A percentile compares a stretch with the other conserved stretches of the same genome.
Conservation (phyloP, 2,888 invertebrate genomes). For the Rotaria sp. region DNA sequence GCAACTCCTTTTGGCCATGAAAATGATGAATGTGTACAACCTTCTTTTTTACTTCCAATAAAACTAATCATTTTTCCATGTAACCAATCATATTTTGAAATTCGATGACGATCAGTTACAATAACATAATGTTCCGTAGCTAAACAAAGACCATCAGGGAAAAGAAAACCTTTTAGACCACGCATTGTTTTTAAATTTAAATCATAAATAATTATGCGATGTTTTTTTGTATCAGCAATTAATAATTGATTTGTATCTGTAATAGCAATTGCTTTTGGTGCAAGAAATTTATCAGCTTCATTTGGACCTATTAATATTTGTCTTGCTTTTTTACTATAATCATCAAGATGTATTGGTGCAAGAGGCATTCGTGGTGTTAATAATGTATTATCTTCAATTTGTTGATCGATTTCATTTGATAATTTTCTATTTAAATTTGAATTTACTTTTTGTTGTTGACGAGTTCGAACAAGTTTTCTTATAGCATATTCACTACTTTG, state of each 20-base stretch:
- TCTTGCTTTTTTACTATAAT: not conserved
- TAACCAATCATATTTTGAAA: conserved; percentile 1
- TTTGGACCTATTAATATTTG: not conserved
- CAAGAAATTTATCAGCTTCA: conserved; percentile 1
- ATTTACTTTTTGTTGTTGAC: not conserved
- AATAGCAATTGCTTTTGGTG: not conserved
- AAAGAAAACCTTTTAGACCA: not conserved
- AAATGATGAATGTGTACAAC: not conserved
- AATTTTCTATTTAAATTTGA: not conserved
- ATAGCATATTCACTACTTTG: not conserved
- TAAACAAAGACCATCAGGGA: not conserved
- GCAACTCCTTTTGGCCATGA: conserved; percentile 3
- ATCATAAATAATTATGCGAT: not conserved
- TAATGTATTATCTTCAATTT: not conserved
- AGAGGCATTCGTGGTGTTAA: conserved; percentile 1
- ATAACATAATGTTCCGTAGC: not conserved
- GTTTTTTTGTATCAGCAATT: not conserved
- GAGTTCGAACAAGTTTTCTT: not conserved
- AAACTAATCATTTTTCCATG: not conserved
- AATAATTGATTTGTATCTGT: not conserved
- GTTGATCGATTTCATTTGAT: not conserved
- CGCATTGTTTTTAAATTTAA: not conserved
- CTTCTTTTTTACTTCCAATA: not conserved
- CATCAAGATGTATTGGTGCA: not conserved
- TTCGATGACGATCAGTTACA: not conserved